phyloP scores from a whole-genome alignment of 1,140 invertebrate species.

The Phymastichus coffea region DNA sequence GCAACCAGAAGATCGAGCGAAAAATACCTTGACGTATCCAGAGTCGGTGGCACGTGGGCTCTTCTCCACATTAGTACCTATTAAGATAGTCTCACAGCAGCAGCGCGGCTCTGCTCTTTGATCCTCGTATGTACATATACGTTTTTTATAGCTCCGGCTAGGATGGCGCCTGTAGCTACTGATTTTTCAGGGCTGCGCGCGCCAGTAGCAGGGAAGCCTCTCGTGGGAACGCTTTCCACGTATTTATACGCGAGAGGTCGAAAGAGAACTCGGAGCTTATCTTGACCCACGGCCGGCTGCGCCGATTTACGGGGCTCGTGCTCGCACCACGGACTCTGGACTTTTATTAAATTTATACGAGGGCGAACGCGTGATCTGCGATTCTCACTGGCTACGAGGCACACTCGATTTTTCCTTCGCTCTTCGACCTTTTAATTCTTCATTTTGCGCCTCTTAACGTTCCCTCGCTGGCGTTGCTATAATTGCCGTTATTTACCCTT shows the following conservation, averaged over 20 bases:
- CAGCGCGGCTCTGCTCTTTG: neutral
- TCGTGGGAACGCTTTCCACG: slow-evolving; percentile 40
- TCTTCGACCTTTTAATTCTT: no score
- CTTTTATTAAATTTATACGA: slow-evolving; percentile 19
- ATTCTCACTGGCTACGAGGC: no score
- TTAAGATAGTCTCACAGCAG: neutral
- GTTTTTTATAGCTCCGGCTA: neutral
- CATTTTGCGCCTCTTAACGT: no score
- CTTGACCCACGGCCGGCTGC: slow-evolving; percentile 14
- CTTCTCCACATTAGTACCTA: neutral
- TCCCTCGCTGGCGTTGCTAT: no score
- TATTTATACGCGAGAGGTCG: slow-evolving; percentile 35
- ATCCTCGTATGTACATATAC: neutral
- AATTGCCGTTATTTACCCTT: no score
- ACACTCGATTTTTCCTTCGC: no score
- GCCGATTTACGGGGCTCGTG: slow-evolving; percentile 37
- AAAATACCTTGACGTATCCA: no score
- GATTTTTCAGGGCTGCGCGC: neutral
- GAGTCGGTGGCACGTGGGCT: neutral
- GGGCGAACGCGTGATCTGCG: neutral
- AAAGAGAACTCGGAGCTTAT: slow-evolving; percentile 18
- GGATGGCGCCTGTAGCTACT: no score
- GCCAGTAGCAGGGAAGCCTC: slow-evolving; percentile 4
- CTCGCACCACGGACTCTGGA: neutral
- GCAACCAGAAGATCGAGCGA: no score